Conservation (phyloP, 2,113 vertebrate species). For the Butorides virescens region DNA sequence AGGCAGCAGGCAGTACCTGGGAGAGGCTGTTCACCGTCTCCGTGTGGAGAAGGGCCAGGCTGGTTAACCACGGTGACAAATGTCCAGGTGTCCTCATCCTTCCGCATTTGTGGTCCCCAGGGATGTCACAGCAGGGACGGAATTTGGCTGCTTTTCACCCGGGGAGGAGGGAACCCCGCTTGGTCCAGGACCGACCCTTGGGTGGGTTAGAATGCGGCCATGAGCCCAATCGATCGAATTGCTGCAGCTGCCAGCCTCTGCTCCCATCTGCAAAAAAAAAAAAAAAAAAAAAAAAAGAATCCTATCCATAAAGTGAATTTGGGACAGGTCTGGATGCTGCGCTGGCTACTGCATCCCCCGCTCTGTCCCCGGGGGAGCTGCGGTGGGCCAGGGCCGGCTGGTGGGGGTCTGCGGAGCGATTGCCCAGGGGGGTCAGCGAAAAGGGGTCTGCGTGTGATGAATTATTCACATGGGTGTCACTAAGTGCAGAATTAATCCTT, state of each 20-base stretch:
- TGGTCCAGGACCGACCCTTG: not conserved
- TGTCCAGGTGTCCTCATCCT: not conserved
- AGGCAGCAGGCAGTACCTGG: not conserved
- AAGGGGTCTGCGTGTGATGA: slow-evolving; percentile 70
- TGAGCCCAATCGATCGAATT: not conserved
- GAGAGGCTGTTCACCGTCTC: not conserved
- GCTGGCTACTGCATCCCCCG: not conserved
- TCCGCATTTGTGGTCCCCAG: not conserved
- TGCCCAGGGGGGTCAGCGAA: slow-evolving; percentile 71
- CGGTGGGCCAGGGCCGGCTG: not conserved
- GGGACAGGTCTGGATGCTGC: not conserved
- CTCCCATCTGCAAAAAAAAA: not conserved
- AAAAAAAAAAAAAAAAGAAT: not conserved
- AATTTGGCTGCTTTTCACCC: not conserved
- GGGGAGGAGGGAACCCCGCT: not conserved
- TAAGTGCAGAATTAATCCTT: slow-evolving; percentile 90
- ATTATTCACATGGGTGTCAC: slow-evolving; percentile 86
- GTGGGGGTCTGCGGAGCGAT: slow-evolving; percentile 70
- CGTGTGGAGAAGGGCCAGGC: not conserved
- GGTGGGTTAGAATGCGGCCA: not conserved
- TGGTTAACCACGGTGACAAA: not conserved
- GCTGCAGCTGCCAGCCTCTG: not conserved
- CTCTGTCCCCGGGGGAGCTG: not conserved
- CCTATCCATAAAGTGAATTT: not conserved
- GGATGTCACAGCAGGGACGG: not conserved